A percentile compares a stretch with the other conserved stretches of the same genome.
Evolutionary conservation across 1,140 invertebrate species (phyloP).

Genomic region (Phortica variegata): DNA sequence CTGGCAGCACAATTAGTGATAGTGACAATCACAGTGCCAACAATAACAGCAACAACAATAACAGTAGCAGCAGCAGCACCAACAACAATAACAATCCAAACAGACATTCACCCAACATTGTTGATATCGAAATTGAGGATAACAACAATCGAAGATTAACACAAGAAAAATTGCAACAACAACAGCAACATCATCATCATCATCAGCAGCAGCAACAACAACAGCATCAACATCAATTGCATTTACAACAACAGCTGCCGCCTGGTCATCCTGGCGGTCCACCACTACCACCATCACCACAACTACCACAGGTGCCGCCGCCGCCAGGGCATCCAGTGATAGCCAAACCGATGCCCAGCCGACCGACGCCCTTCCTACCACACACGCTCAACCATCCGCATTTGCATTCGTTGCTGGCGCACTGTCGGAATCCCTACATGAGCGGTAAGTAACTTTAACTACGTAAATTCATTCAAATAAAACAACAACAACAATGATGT

Average conservation of each 20-base stretch:
- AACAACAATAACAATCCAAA: slow-evolving; percentile 32
- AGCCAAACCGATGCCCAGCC: slow-evolving; percentile 61
- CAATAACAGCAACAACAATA: slow-evolving; percentile 15
- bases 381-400: slow-evolving; percentile 58
- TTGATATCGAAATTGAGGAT: slow-evolving; percentile 32
- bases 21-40: slow-evolving; percentile 50
- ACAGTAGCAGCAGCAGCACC: slow-evolving; percentile 16
- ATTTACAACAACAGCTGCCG: slow-evolving; percentile 5
- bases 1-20: slow-evolving; percentile 58
- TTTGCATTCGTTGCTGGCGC: slow-evolving; percentile 57
- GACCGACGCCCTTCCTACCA: slow-evolving; percentile 60
- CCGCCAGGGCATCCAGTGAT: slow-evolving; percentile 49
- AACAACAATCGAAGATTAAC: slow-evolving; percentile 55
- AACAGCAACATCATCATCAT: slow-evolving; percentile 23
- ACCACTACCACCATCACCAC: slow-evolving; percentile 26
- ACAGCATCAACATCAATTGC: slow-evolving; percentile 18
- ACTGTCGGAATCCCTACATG: slow-evolving; percentile 62
- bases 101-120: slow-evolving; percentile 38
- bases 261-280: slow-evolving; percentile 9
- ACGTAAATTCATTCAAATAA: background rate
- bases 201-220: slow-evolving; percentile 13
- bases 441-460: slow-evolving; percentile 56
- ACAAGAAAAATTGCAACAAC: slow-evolving; percentile 41
- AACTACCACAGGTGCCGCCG: slow-evolving; percentile 13
- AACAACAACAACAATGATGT: too few relatives aligned